Base-by-base conservation (phyloP, 2,797 vertebrate species). In the Tragopan temminckii region DNA sequence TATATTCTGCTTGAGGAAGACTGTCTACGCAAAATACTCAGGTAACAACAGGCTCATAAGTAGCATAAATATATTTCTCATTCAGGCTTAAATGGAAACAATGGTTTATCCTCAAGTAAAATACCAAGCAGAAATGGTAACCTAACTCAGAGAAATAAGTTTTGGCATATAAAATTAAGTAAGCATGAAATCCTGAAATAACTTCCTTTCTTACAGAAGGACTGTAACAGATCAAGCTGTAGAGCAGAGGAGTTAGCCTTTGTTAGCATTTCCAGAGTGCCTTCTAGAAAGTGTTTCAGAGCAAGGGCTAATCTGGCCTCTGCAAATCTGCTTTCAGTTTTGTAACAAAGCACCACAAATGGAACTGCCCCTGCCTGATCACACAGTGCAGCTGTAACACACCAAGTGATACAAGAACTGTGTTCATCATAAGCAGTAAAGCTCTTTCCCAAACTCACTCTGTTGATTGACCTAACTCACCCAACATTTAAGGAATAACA, bases 1-100 rank as follows among this genome's bases (percentile, higher is more conserved):
- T 78, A 25, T 75, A 53, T 69, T 89, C 79, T 67, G 11, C 74
- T 52, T 46, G 70, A 36, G 53, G 50, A 89, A 85, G 42, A 6
- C 69, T 91, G 76, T 80, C 90, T 75, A 91, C 80, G 84, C 63
- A 92, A 52, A 78, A 72, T 13, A 45, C 53, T 62, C 76, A 64
- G 50, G 64, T 75, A 91, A 64, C 24, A 61, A 84, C 5, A 72
- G 42, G 42, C 88, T 75, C 55, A 66, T 24, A 79, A 63, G 0
- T 43, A 40, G 64, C 4, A 16, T 40, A 36, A 43, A 5, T 46
- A 16, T 17, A 84, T 71, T 78, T 45, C 81, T 68, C 46, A 18
- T 52, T 76, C 42, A 3, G 24, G 64, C 81, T 88, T 81, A 69
- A 84, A 36, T 83, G 75, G 68, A 88, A 90, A 85, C 12, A 52